Evolutionary conservation across 2,888 invertebrate species (phyloP).

Genomic region (Himalopsyche kuldschensis): DNA sequence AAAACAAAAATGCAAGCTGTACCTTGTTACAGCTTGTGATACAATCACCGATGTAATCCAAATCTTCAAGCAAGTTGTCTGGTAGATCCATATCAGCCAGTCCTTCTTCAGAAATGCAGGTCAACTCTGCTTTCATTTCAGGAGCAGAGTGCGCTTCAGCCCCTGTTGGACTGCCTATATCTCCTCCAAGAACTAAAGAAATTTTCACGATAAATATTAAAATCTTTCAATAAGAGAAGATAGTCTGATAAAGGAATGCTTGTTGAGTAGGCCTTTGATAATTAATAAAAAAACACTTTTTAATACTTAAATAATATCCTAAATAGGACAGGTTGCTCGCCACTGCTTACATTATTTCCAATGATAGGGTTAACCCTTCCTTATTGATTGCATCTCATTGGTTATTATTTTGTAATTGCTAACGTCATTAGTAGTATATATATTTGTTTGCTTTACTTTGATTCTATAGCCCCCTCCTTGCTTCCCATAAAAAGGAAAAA

Average conservation of each 20-base stretch:
- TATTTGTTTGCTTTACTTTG: no score
- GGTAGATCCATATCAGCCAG: conserved; percentile 82
- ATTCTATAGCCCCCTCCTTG: no score
- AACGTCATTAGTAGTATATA: no score
- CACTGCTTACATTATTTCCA: no score
- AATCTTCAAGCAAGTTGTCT: conserved; percentile 75
- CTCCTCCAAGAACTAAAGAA: conserved; percentile 54
- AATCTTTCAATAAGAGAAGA: background rate
- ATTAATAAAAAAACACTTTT: no score
- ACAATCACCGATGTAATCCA: conserved; percentile 80
- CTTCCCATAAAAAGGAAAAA: no score
- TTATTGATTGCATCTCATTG: no score
- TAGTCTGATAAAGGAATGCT: background rate
- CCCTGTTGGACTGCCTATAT: conserved; percentile 53
- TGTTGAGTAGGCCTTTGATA: no score
- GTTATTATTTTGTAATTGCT: no score
- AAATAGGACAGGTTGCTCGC: no score
- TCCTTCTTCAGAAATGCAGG: conserved; percentile 84
- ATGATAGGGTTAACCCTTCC: no score
- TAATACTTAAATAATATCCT: no score
- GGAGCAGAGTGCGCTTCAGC: conserved; percentile 52
- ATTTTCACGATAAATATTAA: background rate
- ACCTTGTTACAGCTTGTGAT: conserved; percentile 84
- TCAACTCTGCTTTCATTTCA: conserved; percentile 71
- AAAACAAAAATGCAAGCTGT: background rate